These are phyloP conservation scores for Bathynomus jamesi DNA, from an alignment of 1,140 invertebrate species.

Conservation along the genomic window DNA sequence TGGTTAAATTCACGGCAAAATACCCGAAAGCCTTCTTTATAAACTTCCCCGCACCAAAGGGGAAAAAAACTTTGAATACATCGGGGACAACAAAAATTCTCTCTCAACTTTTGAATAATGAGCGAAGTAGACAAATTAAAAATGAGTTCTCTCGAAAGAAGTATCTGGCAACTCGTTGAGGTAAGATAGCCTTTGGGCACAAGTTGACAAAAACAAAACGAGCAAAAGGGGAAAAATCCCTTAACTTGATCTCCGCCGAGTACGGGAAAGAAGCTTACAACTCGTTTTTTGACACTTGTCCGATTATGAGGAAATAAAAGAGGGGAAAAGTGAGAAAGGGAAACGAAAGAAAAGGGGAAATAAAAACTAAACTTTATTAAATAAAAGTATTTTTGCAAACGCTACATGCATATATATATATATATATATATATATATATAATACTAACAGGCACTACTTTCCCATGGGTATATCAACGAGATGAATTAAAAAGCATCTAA, in stretches of 20 bases:
- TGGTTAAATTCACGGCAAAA: no score
- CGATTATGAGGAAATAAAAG: background rate
- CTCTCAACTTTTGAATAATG: no score
- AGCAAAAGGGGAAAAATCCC: background rate
- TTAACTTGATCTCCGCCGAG: background rate
- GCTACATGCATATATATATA: background rate
- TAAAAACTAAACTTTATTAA: background rate
- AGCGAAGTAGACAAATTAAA: no score
- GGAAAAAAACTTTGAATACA: no score
- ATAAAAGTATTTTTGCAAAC: background rate
- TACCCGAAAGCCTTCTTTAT: no score
- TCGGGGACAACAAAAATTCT: no score
- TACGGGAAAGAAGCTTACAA: background rate
- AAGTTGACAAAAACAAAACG: background rate
- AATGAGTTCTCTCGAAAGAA: no score
- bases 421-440: background rate
- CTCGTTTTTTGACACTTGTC: background rate
- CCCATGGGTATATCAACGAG: no score
- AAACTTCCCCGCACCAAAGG: no score
- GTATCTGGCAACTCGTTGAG: background rate
- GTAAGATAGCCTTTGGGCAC: background rate
- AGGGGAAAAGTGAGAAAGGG: background rate
- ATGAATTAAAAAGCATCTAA: no score
- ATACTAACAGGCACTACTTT: no score
- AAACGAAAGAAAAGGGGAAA: background rate